A percentile compares a stretch with the other conserved stretches of the same genome.
Evolutionary conservation across 2,888 invertebrate species (phyloP).

Genomic region (Orthosia gothica): DNA sequence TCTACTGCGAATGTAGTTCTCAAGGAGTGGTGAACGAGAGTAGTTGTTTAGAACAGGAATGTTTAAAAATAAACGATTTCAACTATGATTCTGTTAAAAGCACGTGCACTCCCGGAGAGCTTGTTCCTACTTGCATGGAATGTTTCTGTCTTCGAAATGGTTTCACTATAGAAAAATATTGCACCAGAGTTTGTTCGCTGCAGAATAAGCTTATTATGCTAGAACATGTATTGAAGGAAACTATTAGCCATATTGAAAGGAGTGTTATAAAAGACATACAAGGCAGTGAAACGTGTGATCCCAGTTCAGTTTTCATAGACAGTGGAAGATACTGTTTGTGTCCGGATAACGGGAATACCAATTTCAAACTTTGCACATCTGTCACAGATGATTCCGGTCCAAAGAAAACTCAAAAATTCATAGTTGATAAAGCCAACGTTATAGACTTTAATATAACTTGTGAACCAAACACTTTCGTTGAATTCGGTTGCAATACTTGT

Average conservation of each 20-base stretch:
- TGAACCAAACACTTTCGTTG: constrained; percentile 83
- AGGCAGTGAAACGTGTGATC: constrained; percentile 73
- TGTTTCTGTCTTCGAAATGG: constrained; percentile 82
- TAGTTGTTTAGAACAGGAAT: constrained; percentile 81
- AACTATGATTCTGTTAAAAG: constrained; percentile 70
- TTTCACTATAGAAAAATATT: constrained; percentile 75
- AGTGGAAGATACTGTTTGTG: constrained; percentile 82
- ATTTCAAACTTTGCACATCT: constrained; percentile 78
- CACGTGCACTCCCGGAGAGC: constrained; percentile 80
- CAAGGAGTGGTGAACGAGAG: constrained; percentile 78
- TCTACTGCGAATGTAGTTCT: constrained; percentile 82
- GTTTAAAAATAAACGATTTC: constrained; percentile 72
- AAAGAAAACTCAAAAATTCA: constrained; percentile 49
- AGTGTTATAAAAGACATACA: constrained; percentile 68
- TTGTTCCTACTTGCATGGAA: constrained; percentile 82
- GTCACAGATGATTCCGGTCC: constrained; percentile 57
- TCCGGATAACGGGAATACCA: constrained; percentile 76
- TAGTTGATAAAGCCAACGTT: constrained; percentile 43
- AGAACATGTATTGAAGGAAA: constrained; percentile 77
- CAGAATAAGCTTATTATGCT: constrained; percentile 80
- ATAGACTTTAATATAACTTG: constrained; percentile 77
- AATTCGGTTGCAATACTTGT: constrained; percentile 87
- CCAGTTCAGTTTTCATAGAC: constrained; percentile 79
- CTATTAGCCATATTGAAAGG: constrained; percentile 72
- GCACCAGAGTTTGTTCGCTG: constrained; percentile 80